Evolutionary conservation across 2,797 vertebrate genomes (phyloP).

Genomic region (Anguilla pacifica): DNA sequence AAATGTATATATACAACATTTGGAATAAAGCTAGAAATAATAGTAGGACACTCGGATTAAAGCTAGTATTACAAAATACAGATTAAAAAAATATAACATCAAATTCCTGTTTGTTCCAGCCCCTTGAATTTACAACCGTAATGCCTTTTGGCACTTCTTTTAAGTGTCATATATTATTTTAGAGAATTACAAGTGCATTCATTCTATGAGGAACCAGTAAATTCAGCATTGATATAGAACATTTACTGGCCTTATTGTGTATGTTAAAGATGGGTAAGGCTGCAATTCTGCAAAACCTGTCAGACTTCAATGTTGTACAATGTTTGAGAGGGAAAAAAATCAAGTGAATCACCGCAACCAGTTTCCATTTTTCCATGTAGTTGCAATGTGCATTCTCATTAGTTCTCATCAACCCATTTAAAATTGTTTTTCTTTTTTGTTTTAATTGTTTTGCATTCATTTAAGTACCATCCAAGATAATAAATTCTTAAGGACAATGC

Average conservation of each 20-base stretch:
- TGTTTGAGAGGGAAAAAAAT: not conserved
- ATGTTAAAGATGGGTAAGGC: slow-evolving; percentile 32
- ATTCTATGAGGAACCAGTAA: not conserved
- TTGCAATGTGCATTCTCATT: not conserved
- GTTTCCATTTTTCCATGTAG: not conserved
- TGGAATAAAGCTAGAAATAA: too few relatives aligned
- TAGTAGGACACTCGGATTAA: not conserved
- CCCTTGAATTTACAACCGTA: not conserved
- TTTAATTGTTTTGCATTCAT: not conserved
- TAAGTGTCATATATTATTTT: not conserved
- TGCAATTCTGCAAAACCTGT: not conserved
- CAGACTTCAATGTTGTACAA: not conserved
- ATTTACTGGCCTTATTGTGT: not conserved
- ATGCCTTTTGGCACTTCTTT: not conserved
- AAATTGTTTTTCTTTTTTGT: not conserved
- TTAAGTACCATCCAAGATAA: not conserved
- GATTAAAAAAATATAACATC: not conserved
- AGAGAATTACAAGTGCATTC: not conserved
- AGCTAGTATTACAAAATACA: not conserved
- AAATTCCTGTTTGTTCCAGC: not conserved
- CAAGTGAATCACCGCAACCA: not conserved
- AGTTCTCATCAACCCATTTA: not conserved
- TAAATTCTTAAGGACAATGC: not conserved
- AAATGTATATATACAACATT: too few relatives aligned
- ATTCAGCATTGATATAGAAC: not conserved